Conservation (phyloP, 2,797 vertebrate genomes). For the Eidolon dupreanum region DNA sequence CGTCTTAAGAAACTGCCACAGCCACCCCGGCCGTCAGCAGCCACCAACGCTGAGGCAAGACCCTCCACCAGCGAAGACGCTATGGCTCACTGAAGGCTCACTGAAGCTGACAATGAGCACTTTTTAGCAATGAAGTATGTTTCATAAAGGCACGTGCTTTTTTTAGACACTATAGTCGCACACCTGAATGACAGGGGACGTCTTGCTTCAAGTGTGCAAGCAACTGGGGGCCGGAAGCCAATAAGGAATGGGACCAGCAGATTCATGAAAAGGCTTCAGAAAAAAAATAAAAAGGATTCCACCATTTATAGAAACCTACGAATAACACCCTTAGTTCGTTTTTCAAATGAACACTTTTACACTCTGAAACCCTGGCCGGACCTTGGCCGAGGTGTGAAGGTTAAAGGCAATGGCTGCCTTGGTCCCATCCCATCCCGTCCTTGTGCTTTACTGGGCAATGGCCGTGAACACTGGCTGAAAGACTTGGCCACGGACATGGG, state of each 20-base stretch:
- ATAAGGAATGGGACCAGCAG: not conserved
- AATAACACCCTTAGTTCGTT: not conserved
- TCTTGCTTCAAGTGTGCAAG: too few relatives aligned
- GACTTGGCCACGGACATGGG: not conserved
- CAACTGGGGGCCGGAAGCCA: not conserved
- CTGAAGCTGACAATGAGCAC: too few relatives aligned
- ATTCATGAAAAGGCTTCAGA: not conserved
- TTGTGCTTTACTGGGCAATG: too few relatives aligned
- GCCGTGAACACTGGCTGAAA: not conserved
- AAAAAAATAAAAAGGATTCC: not conserved
- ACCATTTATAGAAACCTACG: not conserved
- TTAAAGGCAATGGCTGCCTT: not conserved
- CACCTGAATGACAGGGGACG: too few relatives aligned
- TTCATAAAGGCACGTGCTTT: too few relatives aligned
- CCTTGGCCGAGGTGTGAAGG: not conserved
- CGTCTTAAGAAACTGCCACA: not conserved
- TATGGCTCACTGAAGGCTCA: too few relatives aligned
- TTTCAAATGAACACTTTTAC: not conserved
- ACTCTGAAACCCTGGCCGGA: not conserved
- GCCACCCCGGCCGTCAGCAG: not conserved
- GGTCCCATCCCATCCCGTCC: too few relatives aligned
- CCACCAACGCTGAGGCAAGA: not conserved
- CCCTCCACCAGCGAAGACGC: too few relatives aligned
- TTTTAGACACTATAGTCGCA: too few relatives aligned
- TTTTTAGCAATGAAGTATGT: too few relatives aligned